Percentiles rank a stretch among this genome's conserved stretches.
Conservation (phyloP, 2,797 vertebrate species). For the Enteromius afrohamiltoni region DNA sequence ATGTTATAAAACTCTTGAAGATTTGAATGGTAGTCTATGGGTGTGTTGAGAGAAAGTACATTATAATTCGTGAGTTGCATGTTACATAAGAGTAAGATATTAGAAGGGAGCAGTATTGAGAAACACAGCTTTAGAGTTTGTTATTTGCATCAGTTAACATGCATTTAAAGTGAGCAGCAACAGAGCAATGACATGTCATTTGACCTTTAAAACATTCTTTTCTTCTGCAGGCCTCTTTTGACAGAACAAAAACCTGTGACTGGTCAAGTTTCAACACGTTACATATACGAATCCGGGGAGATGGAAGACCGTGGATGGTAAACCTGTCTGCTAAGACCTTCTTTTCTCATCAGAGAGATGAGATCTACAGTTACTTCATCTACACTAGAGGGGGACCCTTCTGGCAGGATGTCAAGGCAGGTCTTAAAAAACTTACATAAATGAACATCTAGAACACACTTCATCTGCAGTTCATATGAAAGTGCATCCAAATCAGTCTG, state of each 20-base stretch:
- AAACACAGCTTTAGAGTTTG: background rate
- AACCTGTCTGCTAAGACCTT: constrained; percentile 82
- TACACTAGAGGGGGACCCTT: constrained; percentile 94
- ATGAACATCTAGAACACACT: background rate
- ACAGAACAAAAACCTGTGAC: constrained; percentile 82
- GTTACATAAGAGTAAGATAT: background rate
- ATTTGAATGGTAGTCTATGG: background rate
- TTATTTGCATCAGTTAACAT: constrained; percentile 1
- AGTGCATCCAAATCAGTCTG: background rate
- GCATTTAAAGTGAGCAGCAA: background rate
- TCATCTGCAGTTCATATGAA: background rate
- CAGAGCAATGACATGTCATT: background rate
- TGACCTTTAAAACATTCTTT: background rate
- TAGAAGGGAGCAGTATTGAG: background rate
- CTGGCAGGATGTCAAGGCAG: constrained; percentile 95
- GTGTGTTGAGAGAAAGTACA: background rate
- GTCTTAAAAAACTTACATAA: background rate
- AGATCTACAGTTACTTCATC: constrained; percentile 92
- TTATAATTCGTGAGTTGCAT: background rate
- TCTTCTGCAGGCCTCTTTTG: constrained; percentile 80
- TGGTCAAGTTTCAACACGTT: constrained; percentile 91
- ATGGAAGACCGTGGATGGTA: constrained; percentile 96
- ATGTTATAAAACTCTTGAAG: background rate
- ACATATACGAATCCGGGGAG: constrained; percentile 88
- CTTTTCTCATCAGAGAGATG: constrained; percentile 84